Base-by-base conservation (phyloP, 2,888 invertebrate genomes). In the Andricus curvator region DNA sequence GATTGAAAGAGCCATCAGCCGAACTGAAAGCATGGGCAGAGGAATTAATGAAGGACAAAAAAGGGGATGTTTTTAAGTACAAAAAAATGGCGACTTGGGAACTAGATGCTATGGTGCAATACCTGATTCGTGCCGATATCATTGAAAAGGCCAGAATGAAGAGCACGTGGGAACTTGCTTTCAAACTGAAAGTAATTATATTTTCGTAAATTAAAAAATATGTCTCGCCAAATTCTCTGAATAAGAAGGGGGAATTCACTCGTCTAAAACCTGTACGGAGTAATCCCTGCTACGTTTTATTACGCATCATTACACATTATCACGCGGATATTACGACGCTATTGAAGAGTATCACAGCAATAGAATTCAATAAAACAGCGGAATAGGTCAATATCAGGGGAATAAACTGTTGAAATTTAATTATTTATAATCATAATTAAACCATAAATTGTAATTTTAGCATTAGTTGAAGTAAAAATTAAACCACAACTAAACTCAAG, bases 1-100 rank as follows among this genome's bases (percentile, higher is more conserved):
- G 44, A 44, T 15, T 44, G 44, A 44, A 15, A 17, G 67, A 67
- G n/a, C 67, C 67, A n/a, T n/a, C 67, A 4, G 41, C 41, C n/a
- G 13, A 67, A n/a, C 41, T 67, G 9, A 67, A 67, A 67, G 41
- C 20, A n/a, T 67, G 67, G 67, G 67, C 67, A 13, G 13, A 41
- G 15, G 44, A 44, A 44, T 3, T 15, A 44, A 44, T 15, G 44
- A 15, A 44, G 15, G 4, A 1, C 15, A 41, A 66, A 15, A 20
- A 51, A 20, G 17, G 5, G 48, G 48, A 51, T 0, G 48, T 20
- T 20, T 20, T 29, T 15, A 5, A 20, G 29, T 29, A 37, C 15
- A 66, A 20, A 3, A 17, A 3, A 6, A 2, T 1, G 20, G 6
- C 2, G n/a, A 5, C 9, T 56, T 56, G 15, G 44, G 15, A 44